These are phyloP conservation scores for Tetramorium bicarinatum DNA, from an alignment of 2,888 invertebrate genomes.

Conservation along the genomic window DNA sequence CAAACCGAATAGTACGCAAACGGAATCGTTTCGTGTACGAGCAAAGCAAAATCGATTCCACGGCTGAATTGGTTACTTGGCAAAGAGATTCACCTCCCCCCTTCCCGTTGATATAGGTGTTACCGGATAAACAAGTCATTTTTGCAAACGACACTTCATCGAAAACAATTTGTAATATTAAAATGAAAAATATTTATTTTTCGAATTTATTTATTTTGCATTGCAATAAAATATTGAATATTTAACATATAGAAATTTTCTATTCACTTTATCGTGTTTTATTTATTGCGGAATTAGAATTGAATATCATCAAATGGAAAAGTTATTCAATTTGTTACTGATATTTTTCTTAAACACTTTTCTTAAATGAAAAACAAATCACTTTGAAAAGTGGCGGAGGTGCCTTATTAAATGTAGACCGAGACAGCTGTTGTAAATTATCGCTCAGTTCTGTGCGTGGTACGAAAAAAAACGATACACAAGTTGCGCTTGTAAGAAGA, in stretches of 20 bases:
- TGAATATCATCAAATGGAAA: conserved; percentile 8
- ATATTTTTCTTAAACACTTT: conserved; percentile 18
- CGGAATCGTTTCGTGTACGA: conserved; percentile 33
- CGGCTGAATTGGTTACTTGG: conserved; percentile 39
- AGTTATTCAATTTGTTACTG: neutral
- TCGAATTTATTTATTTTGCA: conserved; percentile 2
- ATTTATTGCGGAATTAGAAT: neutral
- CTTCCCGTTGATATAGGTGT: conserved; percentile 13
- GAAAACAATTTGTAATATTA: conserved; percentile 14
- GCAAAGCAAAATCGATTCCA: conserved; percentile 43
- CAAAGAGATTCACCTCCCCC: neutral
- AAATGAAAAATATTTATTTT: conserved; percentile 25
- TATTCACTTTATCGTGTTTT: neutral
- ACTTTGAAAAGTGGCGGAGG: neutral
- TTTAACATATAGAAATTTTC: neutral
- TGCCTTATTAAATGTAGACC: conserved; percentile 17
- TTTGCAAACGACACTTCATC: neutral
- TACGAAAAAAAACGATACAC: conserved; percentile 23
- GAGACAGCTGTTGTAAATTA: conserved; percentile 31
- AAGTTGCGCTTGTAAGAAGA: conserved; percentile 12
- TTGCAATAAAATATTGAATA: neutral
- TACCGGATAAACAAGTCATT: conserved; percentile 23
- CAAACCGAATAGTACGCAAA: conserved; percentile 48
- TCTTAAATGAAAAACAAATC: neutral
- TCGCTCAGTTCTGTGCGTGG: neutral